Base-by-base conservation (phyloP, 2,888 invertebrate species). In the Balanococcus diminutus region DNA sequence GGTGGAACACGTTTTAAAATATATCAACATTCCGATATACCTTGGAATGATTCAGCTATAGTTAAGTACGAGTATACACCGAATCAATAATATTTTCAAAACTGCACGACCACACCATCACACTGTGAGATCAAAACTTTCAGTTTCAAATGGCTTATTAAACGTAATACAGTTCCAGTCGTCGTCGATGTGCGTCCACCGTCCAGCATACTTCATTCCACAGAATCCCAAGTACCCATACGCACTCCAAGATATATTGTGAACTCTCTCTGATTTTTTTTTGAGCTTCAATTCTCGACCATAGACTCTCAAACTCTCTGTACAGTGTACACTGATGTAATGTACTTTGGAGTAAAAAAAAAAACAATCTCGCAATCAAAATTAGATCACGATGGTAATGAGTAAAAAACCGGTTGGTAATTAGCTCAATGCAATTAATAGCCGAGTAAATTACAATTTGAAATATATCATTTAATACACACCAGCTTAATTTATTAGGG, bases 401-500 rank as follows among this genome's bases (percentile, higher is more conserved):
- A 81, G 39, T 25, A 81, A 31, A 82, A 82, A 82, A 82, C 82
- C 82, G 82, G 82, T 82, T 42, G 39, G 82, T 51, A 82, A 82
- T 82, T 82, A 82, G 82, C 51, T 82, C 82, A 82, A n/a, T 31
- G 51, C 51, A 51, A 82, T 82, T 82, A 82, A 82, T 82, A 46
- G 51, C 42, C 11, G 22, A 51, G 31, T 82, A 82, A 82, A 82
- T 82, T 51, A 82, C 82, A 51, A 82, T 51, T 82, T 51, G 56
- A 28, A 82, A 46, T 82, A 46, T 42, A 32, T 32, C 75, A 31
- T 32, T 75, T 75, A 75, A 75, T 75, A 1, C 36, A 67, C 9
- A 25, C 61, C 61, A 28, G 67, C 28, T 75, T 75, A 75, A 75
- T 75, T 75, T 75, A 75, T 75, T 32, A 19, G 19, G 32, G 75